Evolutionary conservation across 2,888 invertebrate species (phyloP), one percentile per base, ranked within the genome.

Genomic region (Volucella zonaria): DNA sequence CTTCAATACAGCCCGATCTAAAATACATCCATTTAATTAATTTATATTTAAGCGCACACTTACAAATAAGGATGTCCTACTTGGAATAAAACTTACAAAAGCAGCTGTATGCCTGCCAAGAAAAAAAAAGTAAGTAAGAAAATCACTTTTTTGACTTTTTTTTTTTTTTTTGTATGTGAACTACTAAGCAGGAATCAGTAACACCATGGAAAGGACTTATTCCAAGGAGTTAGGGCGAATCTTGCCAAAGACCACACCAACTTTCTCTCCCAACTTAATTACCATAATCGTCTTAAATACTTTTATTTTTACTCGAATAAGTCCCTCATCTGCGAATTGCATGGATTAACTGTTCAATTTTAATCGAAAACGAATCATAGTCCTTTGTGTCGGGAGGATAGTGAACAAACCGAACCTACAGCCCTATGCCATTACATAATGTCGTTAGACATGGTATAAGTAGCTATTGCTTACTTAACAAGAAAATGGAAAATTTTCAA

Each of bases 401-500:
- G n/a, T n/a, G 52, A n/a, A 74, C 73, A 67, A 79, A 79, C 66
- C 79, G 74, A 45, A 73, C 61, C 76, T 43, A 42, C 51, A 58
- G 52, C 67, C 54, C 76, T 51, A 42, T 51, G 49, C 58, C 54
- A 61, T 56, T 68, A 70, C 47, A 70, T 52, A 56, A 70, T 81
- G 54, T 74, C 49, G 23, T 62, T 66, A 40, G 49, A 73, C 67
- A 73, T 62, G 78, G 59, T 78, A 66, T 83, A 83, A 83, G 82
- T 83, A 83, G 82, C 83, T 80, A 80, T 85, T 80, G 80, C 83
- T 85, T 85, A 85, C 83, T 85, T 85, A 80, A 85, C 83, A 80
- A 78, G 75, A 73, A 85, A 85, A 85, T 85, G 83, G 75, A 85
- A 85, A 85, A 80, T 85, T 85, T 85, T 85, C 80, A 85, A 85